Conservation (phyloP, 2,797 vertebrate genomes). For the Pygocentrus nattereri region DNA sequence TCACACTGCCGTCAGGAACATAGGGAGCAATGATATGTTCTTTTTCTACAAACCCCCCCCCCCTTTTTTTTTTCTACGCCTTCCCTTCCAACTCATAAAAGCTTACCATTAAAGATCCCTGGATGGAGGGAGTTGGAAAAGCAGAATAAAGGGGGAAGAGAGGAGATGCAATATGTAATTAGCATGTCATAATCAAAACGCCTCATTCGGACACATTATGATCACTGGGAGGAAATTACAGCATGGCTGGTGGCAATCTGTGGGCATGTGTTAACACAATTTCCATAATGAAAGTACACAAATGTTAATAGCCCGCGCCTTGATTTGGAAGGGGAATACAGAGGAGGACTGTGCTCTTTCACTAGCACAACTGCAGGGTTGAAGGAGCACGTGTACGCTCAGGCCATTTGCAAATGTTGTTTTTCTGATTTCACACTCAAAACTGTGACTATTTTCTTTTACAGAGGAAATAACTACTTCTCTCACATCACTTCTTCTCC, state of each 20-base stretch:
- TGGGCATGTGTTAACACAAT: constrained; percentile 98
- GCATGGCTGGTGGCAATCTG: constrained; percentile 98
- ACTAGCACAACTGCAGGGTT: constrained; percentile 85
- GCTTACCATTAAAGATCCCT: constrained; percentile 98
- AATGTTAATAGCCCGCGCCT: constrained; percentile 97
- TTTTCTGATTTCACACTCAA: constrained; percentile 84
- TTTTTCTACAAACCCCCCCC: constrained; percentile 65
- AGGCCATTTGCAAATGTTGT: constrained; percentile 92
- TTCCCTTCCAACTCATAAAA: constrained; percentile 90
- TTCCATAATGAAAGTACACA: constrained; percentile 99
- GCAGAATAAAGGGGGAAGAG: constrained; percentile 64
- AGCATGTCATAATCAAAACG: constrained; percentile 99
- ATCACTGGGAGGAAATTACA: constrained; percentile 98
- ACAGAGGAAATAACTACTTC: constrained; percentile 70
- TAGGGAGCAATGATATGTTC: constrained; percentile 90
- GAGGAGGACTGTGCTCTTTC: constrained; percentile 91
- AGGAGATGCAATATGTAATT: constrained; percentile 95
- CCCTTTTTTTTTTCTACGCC: constrained; percentile 60
- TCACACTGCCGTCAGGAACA: constrained; percentile 95
- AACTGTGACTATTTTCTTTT: constrained; percentile 81
- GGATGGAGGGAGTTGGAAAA: constrained; percentile 92
- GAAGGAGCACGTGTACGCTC: constrained; percentile 75
- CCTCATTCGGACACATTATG: constrained; percentile 99
- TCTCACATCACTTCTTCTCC: constrained; percentile 90
- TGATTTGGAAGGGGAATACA: constrained; percentile 88